phyloP scores from a whole-genome alignment of 2,888 invertebrate genomes.

The Caenorhabditis sinica region DNA sequence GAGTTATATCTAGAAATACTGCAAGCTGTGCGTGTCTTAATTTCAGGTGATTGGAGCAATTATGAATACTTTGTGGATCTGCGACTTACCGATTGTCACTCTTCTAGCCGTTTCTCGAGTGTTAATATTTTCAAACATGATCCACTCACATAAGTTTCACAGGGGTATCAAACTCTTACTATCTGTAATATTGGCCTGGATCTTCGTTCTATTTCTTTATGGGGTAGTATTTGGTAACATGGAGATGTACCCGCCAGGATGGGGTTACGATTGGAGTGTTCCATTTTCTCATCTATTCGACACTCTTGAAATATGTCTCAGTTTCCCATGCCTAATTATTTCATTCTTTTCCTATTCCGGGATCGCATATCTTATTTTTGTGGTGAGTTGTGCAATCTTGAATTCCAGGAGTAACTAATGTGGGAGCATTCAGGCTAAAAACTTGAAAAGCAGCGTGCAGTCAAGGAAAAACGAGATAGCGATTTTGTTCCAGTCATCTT shows the following conservation, averaged over 20 bases:
- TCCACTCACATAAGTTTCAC: background rate
- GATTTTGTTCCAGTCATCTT: constrained; percentile 21
- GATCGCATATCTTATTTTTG: constrained; percentile 18
- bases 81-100: constrained; percentile 47
- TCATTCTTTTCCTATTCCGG: constrained; percentile 34
- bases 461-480: constrained; percentile 35
- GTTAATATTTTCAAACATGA: constrained; percentile 20
- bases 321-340: constrained; percentile 35
- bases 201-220: constrained; percentile 14
- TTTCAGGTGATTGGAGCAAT: constrained; percentile 5
- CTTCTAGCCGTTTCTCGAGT: constrained; percentile 45
- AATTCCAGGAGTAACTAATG: background rate
- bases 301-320: constrained; percentile 28
- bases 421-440: constrained; percentile 19
- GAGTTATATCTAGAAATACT: too few relatives aligned
- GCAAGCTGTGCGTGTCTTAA: too few relatives aligned
- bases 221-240: constrained; percentile 34
- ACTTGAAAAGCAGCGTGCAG: constrained; percentile 20
- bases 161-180: constrained; percentile 2
- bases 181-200: constrained; percentile 9
- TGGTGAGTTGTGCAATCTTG: background rate
- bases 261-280: constrained; percentile 49
- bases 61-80: constrained; percentile 55
- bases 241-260: constrained; percentile 30
- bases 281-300: constrained; percentile 24